A percentile compares a stretch with the other conserved stretches of the same genome.
phyloP scores from a whole-genome alignment of 2,797 vertebrate genomes.

The Mycteria americana region DNA sequence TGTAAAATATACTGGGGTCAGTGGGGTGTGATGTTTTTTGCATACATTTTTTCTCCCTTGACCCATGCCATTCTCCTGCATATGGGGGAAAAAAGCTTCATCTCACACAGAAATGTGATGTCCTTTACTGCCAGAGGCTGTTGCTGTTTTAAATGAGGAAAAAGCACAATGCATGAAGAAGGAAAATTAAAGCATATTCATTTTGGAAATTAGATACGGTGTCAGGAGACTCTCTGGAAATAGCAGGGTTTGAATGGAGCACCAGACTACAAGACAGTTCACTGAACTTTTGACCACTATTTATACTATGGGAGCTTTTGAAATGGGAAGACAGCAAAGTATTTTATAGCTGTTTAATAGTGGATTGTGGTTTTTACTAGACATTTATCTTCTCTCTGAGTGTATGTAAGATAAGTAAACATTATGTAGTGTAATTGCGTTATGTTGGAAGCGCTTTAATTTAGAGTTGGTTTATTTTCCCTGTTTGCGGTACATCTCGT shows the following conservation, averaged over 20 bases:
- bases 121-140: constrained; percentile 86
- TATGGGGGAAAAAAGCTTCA: constrained; percentile 72
- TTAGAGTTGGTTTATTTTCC: constrained; percentile 38
- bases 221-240: constrained; percentile 81
- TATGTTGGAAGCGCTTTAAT: constrained; percentile 61
- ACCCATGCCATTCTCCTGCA: constrained; percentile 79
- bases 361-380: constrained; percentile 64
- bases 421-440: constrained; percentile 40
- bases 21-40: constrained; percentile 84
- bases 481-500: constrained; percentile 17
- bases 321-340: constrained; percentile 70
- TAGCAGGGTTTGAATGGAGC: constrained; percentile 78
- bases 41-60: constrained; percentile 83
- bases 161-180: constrained; percentile 87
- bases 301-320: constrained; percentile 72
- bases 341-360: constrained; percentile 77
- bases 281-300: constrained; percentile 83
- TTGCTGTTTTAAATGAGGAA: constrained; percentile 84
- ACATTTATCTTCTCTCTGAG: constrained; percentile 64
- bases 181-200: constrained; percentile 88
- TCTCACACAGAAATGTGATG: constrained; percentile 81
- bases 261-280: constrained; percentile 76
- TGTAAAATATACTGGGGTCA: constrained; percentile 80
- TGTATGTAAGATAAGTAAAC: constrained; percentile 70
- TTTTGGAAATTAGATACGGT: constrained; percentile 86